These are phyloP conservation scores for Rousettus leschenaultii DNA, from an alignment of 2,113 vertebrate species.

Conservation along the genomic window DNA sequence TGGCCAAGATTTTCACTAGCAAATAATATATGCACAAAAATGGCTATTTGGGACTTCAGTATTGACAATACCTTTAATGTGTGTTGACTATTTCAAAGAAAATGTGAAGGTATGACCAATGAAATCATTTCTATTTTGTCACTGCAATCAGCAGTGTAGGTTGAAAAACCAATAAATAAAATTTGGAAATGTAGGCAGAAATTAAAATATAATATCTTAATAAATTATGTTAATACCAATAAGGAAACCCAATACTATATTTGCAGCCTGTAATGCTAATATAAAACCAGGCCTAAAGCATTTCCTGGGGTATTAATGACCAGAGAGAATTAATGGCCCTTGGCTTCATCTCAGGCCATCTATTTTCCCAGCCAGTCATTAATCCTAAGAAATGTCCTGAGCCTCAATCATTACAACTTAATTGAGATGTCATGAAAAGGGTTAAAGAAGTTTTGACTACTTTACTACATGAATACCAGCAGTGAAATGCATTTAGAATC, in stretches of 20 bases:
- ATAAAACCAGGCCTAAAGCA: background rate
- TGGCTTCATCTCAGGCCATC: constrained; percentile 45
- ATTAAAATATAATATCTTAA: constrained; percentile 68
- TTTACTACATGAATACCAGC: constrained; percentile 62
- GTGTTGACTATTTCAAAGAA: constrained; percentile 48
- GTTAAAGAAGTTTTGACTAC: constrained; percentile 81
- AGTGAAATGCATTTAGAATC: constrained; percentile 79
- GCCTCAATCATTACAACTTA: background rate
- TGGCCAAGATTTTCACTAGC: background rate
- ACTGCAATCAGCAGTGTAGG: background rate
- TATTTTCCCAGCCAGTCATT: constrained; percentile 61
- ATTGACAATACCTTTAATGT: background rate
- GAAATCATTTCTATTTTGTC: constrained; percentile 40
- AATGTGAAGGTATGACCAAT: background rate
- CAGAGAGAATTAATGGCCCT: constrained; percentile 50
- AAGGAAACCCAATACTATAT: constrained; percentile 59
- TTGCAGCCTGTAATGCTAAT: constrained; percentile 51
- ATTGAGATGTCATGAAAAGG: constrained; percentile 65
- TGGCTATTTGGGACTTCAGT: background rate
- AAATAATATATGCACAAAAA: constrained; percentile 15
- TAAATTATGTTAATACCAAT: constrained; percentile 69
- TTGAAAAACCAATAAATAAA: constrained; percentile 14
- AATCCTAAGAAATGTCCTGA: constrained; percentile 56
- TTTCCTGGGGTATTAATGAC: constrained; percentile 35
- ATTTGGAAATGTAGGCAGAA: constrained; percentile 52